These are phyloP conservation scores for Chironomus tepperi DNA, from an alignment of 1,140 invertebrate species.

Conservation along the genomic window DNA sequence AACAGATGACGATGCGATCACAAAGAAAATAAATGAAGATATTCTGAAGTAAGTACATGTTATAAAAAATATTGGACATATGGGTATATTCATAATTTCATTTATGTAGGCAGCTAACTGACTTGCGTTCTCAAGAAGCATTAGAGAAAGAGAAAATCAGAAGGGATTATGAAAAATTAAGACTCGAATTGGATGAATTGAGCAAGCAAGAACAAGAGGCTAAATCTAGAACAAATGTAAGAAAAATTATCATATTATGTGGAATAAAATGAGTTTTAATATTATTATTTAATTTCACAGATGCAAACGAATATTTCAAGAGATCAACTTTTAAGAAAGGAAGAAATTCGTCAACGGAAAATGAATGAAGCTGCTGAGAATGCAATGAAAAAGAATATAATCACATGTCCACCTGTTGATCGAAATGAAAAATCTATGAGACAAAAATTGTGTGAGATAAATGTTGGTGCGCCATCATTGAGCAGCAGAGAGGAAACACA, in stretches of 20 bases:
- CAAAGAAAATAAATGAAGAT: slow-evolving; percentile 12
- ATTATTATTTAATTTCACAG: background rate
- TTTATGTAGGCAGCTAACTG: slow-evolving; percentile 21
- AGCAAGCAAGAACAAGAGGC: background rate
- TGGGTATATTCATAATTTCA: background rate
- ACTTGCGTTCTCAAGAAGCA: slow-evolving; percentile 20
- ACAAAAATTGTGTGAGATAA: background rate
- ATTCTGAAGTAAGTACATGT: background rate
- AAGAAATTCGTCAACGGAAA: background rate
- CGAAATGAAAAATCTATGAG: background rate
- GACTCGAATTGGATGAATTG: slow-evolving; percentile 2
- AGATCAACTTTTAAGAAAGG: background rate
- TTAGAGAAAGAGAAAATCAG: slow-evolving; percentile 23
- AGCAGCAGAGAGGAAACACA: background rate
- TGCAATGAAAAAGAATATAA: background rate
- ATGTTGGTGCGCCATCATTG: background rate
- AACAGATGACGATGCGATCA: slow-evolving; percentile 19
- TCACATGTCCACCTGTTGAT: slow-evolving; percentile 13
- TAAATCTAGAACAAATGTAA: background rate
- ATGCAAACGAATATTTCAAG: background rate
- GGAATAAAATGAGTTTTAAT: background rate
- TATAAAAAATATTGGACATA: background rate
- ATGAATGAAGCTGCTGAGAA: slow-evolving; percentile 23
- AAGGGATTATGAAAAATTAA: slow-evolving; percentile 24
- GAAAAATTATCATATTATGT: background rate